Percentiles rank a stretch among this genome's conserved stretches.
phyloP scores from a whole-genome alignment of 37 sponge, comb jelly and placozoan genomes.

The Corticium candelabrum region DNA sequence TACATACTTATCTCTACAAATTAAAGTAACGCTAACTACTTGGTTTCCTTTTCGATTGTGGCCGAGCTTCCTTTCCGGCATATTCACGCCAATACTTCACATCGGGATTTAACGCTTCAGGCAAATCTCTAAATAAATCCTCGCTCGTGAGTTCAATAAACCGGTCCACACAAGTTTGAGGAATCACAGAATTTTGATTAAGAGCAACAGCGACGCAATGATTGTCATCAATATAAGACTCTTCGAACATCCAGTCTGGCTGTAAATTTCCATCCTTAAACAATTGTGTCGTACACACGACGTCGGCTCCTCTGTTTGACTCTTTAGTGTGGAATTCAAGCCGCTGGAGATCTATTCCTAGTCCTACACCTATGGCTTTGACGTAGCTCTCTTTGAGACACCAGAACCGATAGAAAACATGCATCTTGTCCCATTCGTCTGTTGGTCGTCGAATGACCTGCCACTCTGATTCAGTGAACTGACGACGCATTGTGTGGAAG shows the following conservation, averaged over 20 bases:
- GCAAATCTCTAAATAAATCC: no score
- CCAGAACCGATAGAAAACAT: constrained; percentile 66
- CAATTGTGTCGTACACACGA: constrained; percentile 11
- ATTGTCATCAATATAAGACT: constrained; percentile 35
- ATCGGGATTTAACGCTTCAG: no score
- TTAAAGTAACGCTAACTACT: no score
- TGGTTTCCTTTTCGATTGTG: no score
- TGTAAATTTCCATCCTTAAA: constrained; percentile 20
- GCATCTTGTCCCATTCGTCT: constrained; percentile 34
- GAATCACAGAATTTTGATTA: no score
- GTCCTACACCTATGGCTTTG: constrained; percentile 73
- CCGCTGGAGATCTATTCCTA: constrained; percentile 56
- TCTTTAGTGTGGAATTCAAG: constrained; percentile 39
- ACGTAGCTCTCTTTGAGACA: constrained; percentile 91
- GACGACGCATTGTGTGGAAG: constrained; percentile 69
- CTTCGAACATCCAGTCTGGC: constrained; percentile 57
- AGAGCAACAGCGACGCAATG: constrained; percentile 68
- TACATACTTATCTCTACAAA: no score
- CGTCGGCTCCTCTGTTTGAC: not conserved
- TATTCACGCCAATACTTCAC: no score
- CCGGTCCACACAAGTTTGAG: no score
- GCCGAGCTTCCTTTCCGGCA: no score
- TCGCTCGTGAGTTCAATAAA: no score
- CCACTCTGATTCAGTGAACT: constrained; percentile 75
- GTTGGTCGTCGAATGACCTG: constrained; percentile 25